These are phyloP conservation scores for Rutilus rutilus DNA, from an alignment of 2,113 vertebrate species.

Conservation along the genomic window DNA sequence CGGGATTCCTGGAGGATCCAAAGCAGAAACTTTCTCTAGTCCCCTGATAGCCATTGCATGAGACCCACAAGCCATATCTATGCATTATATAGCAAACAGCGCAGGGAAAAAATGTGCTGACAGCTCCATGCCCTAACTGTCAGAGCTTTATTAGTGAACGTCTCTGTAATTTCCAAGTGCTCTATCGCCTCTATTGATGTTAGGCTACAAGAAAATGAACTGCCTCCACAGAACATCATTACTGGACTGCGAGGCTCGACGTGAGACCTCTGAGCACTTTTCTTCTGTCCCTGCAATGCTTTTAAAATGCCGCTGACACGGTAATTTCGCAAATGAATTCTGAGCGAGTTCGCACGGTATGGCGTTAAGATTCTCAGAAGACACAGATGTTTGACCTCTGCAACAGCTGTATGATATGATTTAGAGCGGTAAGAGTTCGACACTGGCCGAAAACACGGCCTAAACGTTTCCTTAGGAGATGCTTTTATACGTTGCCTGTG, in stretches of 20 bases:
- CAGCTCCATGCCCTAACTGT: constrained; percentile 28
- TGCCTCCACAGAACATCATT: constrained; percentile 38
- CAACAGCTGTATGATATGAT: constrained; percentile 13
- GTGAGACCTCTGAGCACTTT: constrained; percentile 12
- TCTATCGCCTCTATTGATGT: constrained; percentile 11
- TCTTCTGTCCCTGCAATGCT: constrained; percentile 11
- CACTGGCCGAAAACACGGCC: too few relatives aligned
- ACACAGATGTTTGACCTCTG: constrained; percentile 45
- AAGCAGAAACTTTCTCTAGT: constrained; percentile 25
- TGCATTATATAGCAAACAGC: constrained; percentile 11
- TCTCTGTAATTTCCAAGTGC: constrained; percentile 31
- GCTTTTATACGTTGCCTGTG: not conserved
- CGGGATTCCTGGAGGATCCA: not conserved
- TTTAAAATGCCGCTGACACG: constrained; percentile 32
- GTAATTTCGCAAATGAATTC: constrained; percentile 46
- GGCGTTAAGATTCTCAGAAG: constrained; percentile 2
- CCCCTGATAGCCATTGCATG: constrained; percentile 11
- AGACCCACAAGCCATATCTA: constrained; percentile 24
- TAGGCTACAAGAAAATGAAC: constrained; percentile 40
- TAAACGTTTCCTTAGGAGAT: not conserved
- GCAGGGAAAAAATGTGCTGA: constrained; percentile 3
- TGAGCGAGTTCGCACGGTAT: constrained; percentile 3
- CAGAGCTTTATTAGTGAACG: constrained; percentile 44
- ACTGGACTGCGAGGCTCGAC: not conserved
- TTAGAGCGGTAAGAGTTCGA: constrained; percentile 16